These are phyloP conservation scores for Oenanthe oenanthe DNA, from an alignment of 2,113 vertebrate genomes.

Conservation along the genomic window DNA sequence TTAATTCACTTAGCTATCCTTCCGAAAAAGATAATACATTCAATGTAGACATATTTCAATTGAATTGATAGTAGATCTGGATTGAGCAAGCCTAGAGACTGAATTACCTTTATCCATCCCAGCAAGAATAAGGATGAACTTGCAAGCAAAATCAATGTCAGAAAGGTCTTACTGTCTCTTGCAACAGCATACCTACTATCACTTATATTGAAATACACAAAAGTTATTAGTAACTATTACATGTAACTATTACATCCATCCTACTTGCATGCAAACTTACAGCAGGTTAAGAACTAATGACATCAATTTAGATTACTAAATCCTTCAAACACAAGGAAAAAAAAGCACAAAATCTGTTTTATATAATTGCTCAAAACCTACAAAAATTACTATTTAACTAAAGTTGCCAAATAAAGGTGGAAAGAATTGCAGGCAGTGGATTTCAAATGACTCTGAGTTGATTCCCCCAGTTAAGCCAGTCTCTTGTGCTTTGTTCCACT, in stretches of 20 bases:
- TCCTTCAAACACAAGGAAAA: conserved; percentile 8
- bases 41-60: conserved; percentile 74
- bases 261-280: background rate
- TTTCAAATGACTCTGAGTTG: background rate
- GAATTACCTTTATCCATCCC: conserved; percentile 71
- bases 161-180: conserved; percentile 60
- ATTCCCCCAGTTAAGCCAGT: background rate
- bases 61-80: conserved; percentile 75
- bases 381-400: background rate
- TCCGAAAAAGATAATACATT: conserved; percentile 72
- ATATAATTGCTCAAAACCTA: background rate
- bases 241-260: background rate
- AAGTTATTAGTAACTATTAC: conserved; percentile 35
- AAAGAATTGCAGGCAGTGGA: background rate
- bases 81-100: conserved; percentile 65
- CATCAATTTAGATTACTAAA: conserved; percentile 19
- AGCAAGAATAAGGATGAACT: conserved; percentile 67
- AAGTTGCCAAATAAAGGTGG: background rate
- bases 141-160: conserved; percentile 70
- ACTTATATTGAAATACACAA: conserved; percentile 39
- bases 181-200: background rate
- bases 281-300: background rate
- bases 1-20: conserved; percentile 69
- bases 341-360: background rate
- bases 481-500: background rate